Evolutionary conservation across 1,140 invertebrate species (phyloP), one percentile per base, ranked within the genome.

Genomic region (Aporrectodea caliginosa): DNA sequence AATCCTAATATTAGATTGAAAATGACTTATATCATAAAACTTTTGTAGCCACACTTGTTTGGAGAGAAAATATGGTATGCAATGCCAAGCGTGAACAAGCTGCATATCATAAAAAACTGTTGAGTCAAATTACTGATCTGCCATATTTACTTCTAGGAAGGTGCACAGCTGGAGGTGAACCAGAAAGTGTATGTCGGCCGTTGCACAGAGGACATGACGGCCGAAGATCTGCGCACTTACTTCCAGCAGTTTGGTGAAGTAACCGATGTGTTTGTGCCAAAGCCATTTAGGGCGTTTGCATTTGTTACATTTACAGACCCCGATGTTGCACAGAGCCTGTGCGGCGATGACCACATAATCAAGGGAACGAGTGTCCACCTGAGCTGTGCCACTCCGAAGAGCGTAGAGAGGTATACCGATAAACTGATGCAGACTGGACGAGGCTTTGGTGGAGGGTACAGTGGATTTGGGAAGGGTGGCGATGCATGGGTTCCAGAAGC

Each of bases 331-430:
- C 94, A 92, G 90, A 91, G 94, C 86, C 93, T 95, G 0, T 98
- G 95, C 90, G 96, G 96, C n/a, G 95, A 98, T 89, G 96, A 98
- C 90, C 96, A 98, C 88, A 97, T 98, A 82, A 95, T 98, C 72
- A 97, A 97, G 89, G 94, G 92, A 80, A 94, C 96, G 1, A 96
- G 95, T 82, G 94, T 98, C 1, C 95, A 98, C 90, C 94, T 98
- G 68, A 97, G 94, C 71, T 96, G 95, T 89, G 96, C 96, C 78
- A 95, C 95, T 71, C 96, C 96, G 14, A 97, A 97, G 81, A 83
- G 84, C 43, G 85, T 83, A 76, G 75, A 76, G 29, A 35, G 35
- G 29, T 76, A 76, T 29, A 43, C 43, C 1, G 43, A 76, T 58
- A 58, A 22, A 22, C 6, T 58, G 43, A 58, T 58, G 43, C 43